Base-by-base conservation (phyloP, 2,797 vertebrate species). In the Microctenopoma steveboyesi region DNA sequence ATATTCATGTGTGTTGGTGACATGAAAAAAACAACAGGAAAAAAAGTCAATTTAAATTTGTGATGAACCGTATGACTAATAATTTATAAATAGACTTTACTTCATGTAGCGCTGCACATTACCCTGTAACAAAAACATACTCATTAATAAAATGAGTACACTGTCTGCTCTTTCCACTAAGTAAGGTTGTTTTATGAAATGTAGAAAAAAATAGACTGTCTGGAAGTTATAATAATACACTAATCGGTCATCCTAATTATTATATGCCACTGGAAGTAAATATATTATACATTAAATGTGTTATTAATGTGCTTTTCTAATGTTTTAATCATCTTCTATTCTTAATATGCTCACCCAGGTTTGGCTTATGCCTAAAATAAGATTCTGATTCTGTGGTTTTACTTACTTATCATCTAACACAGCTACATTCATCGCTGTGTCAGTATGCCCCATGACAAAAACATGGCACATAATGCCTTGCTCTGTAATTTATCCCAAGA, bases 401-500 rank as follows among this genome's bases (percentile, higher is more conserved):
- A 73, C 64, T 71, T 57, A 48, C 49, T 72, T 64, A 63, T 64
- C 61, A 76, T 64, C 69, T 65, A 74, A 78, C 74, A 73, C 67
- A 67, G 53, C 53, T 64, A 12, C 54, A 30, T 5, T 59, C 18
- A 56, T 69, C 54, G 68, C 69, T 74, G 68, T 71, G 73, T 85
- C 73, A 53, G 57, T 72, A 49, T 65, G 82, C 78, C 80, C 73
- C 83, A 68, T 74, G 79, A 79, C 54, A 75, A 72, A 69, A 88
- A 86, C 72, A 78, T 76, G 82, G 63, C 76, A 73, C 72, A 78
- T 63, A 85, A 74, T 74, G 74, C 66, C 42, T 72, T 77, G 73
- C 62, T 76, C 81, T 84, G 90, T 90, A 86, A 92, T 93, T 86
- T 86, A 51, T 76, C 74, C 82, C 69, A 72, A 81, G 90, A 91